Conservation (phyloP, 2,888 invertebrate species). For the Acrobasis repandana region DNA sequence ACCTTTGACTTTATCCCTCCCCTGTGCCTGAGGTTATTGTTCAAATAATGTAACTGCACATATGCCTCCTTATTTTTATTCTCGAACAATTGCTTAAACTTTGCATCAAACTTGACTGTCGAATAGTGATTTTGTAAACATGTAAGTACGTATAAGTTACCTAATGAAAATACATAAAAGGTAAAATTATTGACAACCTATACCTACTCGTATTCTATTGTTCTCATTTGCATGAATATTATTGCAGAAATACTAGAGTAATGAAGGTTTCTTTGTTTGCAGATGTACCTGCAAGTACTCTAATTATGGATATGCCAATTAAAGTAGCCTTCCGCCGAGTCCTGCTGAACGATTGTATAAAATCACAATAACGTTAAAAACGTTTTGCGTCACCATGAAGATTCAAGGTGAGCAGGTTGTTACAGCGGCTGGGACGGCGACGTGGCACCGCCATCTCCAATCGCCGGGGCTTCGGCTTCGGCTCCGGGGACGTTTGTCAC, state of each 20-base stretch:
- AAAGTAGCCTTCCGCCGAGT: constrained; percentile 42
- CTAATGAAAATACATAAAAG: too few species aligned
- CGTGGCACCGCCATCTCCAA: constrained; percentile 37
- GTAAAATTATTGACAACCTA: too few species aligned
- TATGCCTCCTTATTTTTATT: constrained; percentile 21
- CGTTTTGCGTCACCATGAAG: constrained; percentile 43
- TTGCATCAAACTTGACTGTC: constrained; percentile 8
- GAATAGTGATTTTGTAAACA: not conserved
- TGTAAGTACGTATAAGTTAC: not conserved
- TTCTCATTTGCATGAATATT: constrained; percentile 5
- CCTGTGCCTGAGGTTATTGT: constrained; percentile 23
- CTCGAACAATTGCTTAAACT: constrained; percentile 18
- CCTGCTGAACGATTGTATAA: constrained; percentile 27
- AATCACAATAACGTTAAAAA: constrained; percentile 30
- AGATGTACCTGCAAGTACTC: constrained; percentile 2
- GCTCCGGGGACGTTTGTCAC: too few species aligned
- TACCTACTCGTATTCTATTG: not conserved
- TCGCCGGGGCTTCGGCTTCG: not conserved
- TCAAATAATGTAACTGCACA: constrained; percentile 30
- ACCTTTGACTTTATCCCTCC: constrained; percentile 39
- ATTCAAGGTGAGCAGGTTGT: constrained; percentile 75
- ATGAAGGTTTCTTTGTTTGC: constrained; percentile 16
- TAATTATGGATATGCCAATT: constrained; percentile 32
- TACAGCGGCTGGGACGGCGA: constrained; percentile 35
- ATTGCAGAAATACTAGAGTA: constrained; percentile 5